These are phyloP conservation scores for Silurus lanzhouensis DNA, from an alignment of 2,797 vertebrate genomes.

Conservation along the genomic window DNA sequence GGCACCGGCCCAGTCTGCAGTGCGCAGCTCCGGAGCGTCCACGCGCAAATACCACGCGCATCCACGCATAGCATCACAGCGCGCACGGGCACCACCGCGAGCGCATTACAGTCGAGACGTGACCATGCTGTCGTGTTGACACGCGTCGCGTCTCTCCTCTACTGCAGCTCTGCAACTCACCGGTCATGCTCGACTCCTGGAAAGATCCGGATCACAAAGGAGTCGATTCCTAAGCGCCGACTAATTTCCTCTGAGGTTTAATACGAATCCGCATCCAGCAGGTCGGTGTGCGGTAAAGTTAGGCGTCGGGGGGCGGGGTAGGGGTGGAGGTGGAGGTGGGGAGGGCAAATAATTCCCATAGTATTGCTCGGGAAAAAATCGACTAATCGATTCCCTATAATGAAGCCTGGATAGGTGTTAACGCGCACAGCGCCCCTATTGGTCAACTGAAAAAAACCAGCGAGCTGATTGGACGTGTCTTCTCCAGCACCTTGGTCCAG, in stretches of 20 bases:
- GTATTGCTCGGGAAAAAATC: background rate
- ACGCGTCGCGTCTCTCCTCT: background rate
- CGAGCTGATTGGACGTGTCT: slow-evolving; percentile 41
- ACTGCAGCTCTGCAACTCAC: slow-evolving; percentile 48
- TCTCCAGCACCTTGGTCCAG: background rate
- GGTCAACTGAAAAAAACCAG: background rate
- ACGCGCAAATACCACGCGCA: slow-evolving; percentile 27
- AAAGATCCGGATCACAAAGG: slow-evolving; percentile 2
- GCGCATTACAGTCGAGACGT: slow-evolving; percentile 6
- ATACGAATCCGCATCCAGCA: background rate
- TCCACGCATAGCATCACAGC: slow-evolving; percentile 32
- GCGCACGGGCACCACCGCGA: background rate
- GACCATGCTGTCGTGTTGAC: slow-evolving; percentile 34
- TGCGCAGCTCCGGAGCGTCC: slow-evolving; percentile 36
- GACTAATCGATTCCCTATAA: background rate
- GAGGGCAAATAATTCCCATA: background rate
- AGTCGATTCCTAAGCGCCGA: background rate
- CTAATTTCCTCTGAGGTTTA: background rate
- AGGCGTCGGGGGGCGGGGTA: no score
- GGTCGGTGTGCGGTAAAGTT: background rate
- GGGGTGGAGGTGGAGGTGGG: no score
- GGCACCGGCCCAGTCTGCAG: slow-evolving; percentile 49
- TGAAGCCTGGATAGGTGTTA: background rate
- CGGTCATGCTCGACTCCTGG: background rate
- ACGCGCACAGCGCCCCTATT: slow-evolving; percentile 37